phyloP scores from a whole-genome alignment of 2,113 vertebrate species.

The Gambusia holbrooki region DNA sequence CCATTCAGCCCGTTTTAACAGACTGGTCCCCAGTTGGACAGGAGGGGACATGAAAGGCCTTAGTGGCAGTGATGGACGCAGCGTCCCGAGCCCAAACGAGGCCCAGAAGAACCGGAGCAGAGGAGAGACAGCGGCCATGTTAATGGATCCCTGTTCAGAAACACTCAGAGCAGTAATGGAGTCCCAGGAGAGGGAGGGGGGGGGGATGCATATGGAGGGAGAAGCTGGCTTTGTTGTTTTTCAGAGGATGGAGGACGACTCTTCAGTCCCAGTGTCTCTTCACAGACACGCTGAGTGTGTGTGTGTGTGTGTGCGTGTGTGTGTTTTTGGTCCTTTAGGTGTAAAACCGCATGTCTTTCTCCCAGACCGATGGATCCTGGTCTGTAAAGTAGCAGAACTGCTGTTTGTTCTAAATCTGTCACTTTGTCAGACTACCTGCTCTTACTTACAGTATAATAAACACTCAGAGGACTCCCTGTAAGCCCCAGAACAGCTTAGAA shows the following conservation, averaged over 20 bases:
- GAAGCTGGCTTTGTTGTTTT: conserved; percentile 36
- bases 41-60: conserved; percentile 66
- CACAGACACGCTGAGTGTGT: conserved; percentile 36
- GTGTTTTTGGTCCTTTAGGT: conserved; percentile 15
- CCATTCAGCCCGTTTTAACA: conserved; percentile 99
- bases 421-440: conserved; percentile 33
- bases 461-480: conserved; percentile 32
- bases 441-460: conserved; percentile 22
- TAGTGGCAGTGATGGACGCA: conserved; percentile 64
- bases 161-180: conserved; percentile 66
- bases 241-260: conserved; percentile 40
- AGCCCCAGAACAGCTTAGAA: conserved; percentile 51
- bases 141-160: conserved; percentile 66
- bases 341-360: conserved; percentile 20
- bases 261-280: conserved; percentile 33
- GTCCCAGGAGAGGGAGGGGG: conserved; percentile 62
- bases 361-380: conserved; percentile 11
- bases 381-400: conserved; percentile 19
- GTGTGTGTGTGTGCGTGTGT: conserved; percentile 25
- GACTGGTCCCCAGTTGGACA: conserved; percentile 93
- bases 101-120: conserved; percentile 63
- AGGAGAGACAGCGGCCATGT: conserved; percentile 56
- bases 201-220: conserved; percentile 60
- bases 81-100: conserved; percentile 59
- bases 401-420: conserved; percentile 46